These are phyloP conservation scores for Bhutanitis thaidina DNA, from an alignment of 2,888 invertebrate genomes.

Conservation along the genomic window DNA sequence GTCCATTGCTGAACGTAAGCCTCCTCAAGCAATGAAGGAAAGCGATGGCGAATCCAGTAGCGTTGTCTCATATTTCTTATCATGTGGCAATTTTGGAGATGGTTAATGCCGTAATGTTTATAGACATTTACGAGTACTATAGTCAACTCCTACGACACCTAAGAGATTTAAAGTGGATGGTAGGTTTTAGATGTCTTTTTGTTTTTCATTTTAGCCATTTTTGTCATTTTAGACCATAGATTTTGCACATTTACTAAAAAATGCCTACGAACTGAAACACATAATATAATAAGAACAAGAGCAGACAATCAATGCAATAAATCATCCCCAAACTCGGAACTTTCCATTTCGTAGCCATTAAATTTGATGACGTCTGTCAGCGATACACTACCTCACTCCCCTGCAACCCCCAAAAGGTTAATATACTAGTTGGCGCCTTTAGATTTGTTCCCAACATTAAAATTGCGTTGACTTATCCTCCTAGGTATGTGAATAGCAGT, in stretches of 20 bases:
- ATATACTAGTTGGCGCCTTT: slow-evolving; percentile 4
- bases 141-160: too few species aligned
- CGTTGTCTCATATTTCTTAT: too few species aligned
- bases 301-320: slow-evolving; percentile 40
- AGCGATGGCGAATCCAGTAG: too few species aligned
- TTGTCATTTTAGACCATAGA: too few species aligned
- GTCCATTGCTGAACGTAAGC: too few species aligned
- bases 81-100: too few species aligned
- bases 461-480: slow-evolving; percentile 5
- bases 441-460: not conserved
- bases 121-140: too few species aligned
- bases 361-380: slow-evolving; percentile 50
- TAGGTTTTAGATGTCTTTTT: not conserved
- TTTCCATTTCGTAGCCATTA: slow-evolving; percentile 48
- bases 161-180: too few species aligned
- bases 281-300: slow-evolving; percentile 14
- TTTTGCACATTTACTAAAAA: too few species aligned
- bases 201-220: not conserved
- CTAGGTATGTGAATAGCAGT: slow-evolving; percentile 2
- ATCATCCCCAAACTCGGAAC: slow-evolving; percentile 48
- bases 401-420: slow-evolving; percentile 13
- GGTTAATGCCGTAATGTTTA: too few species aligned
- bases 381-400: slow-evolving; percentile 35
- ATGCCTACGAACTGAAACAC: not conserved
- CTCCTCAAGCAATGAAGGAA: too few species aligned